Evolutionary conservation across 1,140 invertebrate genomes (phyloP), one percentile per base, ranked within the genome.

Genomic region (Hypsibius dujardini): DNA sequence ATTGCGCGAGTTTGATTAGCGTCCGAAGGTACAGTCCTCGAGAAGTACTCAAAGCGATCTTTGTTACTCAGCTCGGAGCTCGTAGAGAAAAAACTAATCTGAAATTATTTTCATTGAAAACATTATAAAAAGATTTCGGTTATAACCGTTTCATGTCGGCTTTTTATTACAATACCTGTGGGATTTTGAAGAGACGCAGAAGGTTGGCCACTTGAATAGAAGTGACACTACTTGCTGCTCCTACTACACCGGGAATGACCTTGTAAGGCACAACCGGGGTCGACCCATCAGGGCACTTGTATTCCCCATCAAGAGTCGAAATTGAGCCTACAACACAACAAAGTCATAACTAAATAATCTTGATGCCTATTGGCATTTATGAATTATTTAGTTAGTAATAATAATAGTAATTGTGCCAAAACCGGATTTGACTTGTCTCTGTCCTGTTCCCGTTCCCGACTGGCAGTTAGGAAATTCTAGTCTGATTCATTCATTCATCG

Each of bases 11-110:
- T 92, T 81, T 95, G 92, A 80, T 94, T 88, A 76, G 90, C 87
- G 80, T 96, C 92, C 1, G 90, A 94, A 1, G 93, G 92, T 75
- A 96, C 95, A 1, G 93, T 96, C 47, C 93, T 82, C 1, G 89
- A 87, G 79, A 96, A 95, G 78, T 90, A 96, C 76, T 95, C 92
- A 79, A 95, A 96, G 2, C 92, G 84, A 75, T 95, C 89, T 77
- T 94, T 93, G 81, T 93, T 95, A 72, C 90, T 93, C 72, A 96
- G 82, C 77, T 94, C 92, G 0, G 92, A 90, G 75, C 90, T 93
- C 1, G 92, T 95, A 0, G 92, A 95, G 79, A 95, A 95, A 81
- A 90, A 95, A 1, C 92, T 95, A 1, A 95, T 90, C 92, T 95
- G n/a, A n/a, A n/a, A n/a, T n/a, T n/a, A n/a, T n/a, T n/a, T n/a